Conservation (phyloP, 1,140 invertebrate genomes). For the Papilio aristodemus region DNA sequence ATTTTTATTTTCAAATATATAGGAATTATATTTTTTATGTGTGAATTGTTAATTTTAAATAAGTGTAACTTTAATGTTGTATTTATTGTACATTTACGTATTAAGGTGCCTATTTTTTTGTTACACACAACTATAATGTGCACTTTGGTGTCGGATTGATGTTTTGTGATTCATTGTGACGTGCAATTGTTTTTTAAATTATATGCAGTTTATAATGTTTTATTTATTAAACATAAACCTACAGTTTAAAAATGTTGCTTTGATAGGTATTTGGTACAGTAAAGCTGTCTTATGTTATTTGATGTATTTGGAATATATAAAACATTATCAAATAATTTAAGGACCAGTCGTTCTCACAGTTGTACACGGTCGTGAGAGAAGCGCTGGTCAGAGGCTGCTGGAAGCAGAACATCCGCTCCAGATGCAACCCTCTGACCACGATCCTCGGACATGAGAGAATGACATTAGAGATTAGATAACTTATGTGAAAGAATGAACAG, state of each 20-base stretch:
- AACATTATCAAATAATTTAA: not conserved
- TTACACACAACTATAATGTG: constrained; percentile 14
- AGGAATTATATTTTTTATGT: constrained; percentile 42
- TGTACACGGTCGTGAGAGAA: too few relatives aligned
- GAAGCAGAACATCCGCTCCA: too few relatives aligned
- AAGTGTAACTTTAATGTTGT: constrained; percentile 43
- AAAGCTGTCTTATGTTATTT: constrained; percentile 22
- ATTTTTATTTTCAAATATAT: constrained; percentile 35
- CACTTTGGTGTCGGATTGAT: constrained; percentile 43
- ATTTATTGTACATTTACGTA: constrained; percentile 50
- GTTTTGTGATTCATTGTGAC: constrained; percentile 43
- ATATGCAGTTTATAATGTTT: constrained; percentile 24
- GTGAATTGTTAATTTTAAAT: constrained; percentile 49
- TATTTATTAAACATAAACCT: too few relatives aligned
- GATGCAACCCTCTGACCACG: too few relatives aligned
- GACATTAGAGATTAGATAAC: too few relatives aligned
- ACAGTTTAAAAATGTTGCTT: constrained; percentile 25
- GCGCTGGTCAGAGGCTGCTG: too few relatives aligned
- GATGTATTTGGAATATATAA: not conserved
- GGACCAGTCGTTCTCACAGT: too few relatives aligned
- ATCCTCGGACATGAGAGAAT: too few relatives aligned
- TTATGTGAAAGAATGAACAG: too few relatives aligned
- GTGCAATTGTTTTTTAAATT: constrained; percentile 38
- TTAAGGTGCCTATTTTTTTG: constrained; percentile 54
- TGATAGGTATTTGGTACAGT: not conserved